Evolutionary conservation across 2,113 vertebrate species (phyloP), one percentile per base, ranked within the genome.

Genomic region (Apodemus speciosus): DNA sequence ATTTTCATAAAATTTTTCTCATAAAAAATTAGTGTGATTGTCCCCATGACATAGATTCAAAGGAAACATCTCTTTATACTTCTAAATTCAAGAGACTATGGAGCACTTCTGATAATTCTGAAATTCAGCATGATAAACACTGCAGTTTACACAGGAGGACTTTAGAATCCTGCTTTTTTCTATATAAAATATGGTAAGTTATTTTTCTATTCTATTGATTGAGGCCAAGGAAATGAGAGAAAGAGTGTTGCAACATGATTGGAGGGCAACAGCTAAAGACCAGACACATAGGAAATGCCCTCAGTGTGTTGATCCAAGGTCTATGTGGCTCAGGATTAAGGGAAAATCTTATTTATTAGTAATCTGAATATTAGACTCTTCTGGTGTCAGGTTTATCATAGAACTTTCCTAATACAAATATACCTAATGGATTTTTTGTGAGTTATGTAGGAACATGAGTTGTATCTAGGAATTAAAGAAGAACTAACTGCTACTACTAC

Each of bases 271-370:
- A 35, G 43, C 46, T 43, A 35, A 35, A 51, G 1, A 15, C 9
- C 4, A 4, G 16, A 53, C 2, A 40, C 32, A 10, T 1, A 62
- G 25, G 6, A 71, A 35, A 38, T 13, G 20, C 0, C 18, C 2
- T 16, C 43, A 77, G 2, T 46, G 16, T 53, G 6, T 23, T 2
- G 10, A 46, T 1, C 51, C 46, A 90, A 40, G 15, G n/a, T 18
- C 1, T 43, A 43, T 2, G 16, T 40, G 32, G 13, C 14, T 72
- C 51, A 62, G 23, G 10, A 1, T 3, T 13, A 23, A 14, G 1
- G 4, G 27, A 58, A 56, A 76, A 30, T 8, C 14, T 30, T 23
- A 23, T 6, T 21, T 1, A 30, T 8, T 68, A 13, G 15, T 53
- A 85, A 69, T 4, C 0, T 32, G 2, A 21, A 43, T 10, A 3